Percentiles rank a stretch among this genome's conserved stretches.
These are phyloP conservation scores for Syngnathus scovelli DNA, from an alignment of 2,113 vertebrate genomes.

Conservation along the genomic window DNA sequence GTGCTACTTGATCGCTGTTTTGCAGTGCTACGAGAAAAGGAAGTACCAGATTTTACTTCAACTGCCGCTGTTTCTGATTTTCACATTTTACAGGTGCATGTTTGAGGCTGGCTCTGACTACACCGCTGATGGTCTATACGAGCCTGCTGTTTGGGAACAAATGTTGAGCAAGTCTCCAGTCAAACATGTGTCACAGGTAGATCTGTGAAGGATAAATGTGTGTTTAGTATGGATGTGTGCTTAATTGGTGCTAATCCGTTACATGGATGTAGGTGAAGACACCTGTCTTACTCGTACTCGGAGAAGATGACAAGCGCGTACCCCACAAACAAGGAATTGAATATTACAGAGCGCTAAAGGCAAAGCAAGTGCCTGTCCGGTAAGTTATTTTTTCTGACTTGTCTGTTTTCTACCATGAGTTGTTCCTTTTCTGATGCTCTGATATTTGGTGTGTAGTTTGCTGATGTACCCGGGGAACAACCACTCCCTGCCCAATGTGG, in stretches of 20 bases:
- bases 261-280: conserved; percentile 75
- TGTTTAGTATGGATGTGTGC: no score
- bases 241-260: background rate
- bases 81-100: conserved; percentile 76
- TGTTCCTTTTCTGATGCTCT: conserved; percentile 10
- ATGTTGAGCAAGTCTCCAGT: conserved; percentile 89
- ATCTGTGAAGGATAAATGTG: no score
- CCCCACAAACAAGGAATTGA: conserved; percentile 88
- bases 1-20: background rate
- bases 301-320: conserved; percentile 86
- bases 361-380: conserved; percentile 77
- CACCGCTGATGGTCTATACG: conserved; percentile 62
- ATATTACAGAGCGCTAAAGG: conserved; percentile 87
- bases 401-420: background rate
- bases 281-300: conserved; percentile 82
- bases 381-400: conserved; percentile 59
- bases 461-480: conserved; percentile 87
- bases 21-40: background rate
- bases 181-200: conserved; percentile 72
- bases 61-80: background rate
- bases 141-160: conserved; percentile 71
- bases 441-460: conserved; percentile 68
- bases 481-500: conserved; percentile 82
- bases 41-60: background rate
- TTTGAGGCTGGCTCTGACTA: conserved; percentile 79